A percentile compares a stretch with the other conserved stretches of the same genome.
phyloP scores from a whole-genome alignment of 1,140 invertebrate genomes.

The Plectrocnemia conspersa region DNA sequence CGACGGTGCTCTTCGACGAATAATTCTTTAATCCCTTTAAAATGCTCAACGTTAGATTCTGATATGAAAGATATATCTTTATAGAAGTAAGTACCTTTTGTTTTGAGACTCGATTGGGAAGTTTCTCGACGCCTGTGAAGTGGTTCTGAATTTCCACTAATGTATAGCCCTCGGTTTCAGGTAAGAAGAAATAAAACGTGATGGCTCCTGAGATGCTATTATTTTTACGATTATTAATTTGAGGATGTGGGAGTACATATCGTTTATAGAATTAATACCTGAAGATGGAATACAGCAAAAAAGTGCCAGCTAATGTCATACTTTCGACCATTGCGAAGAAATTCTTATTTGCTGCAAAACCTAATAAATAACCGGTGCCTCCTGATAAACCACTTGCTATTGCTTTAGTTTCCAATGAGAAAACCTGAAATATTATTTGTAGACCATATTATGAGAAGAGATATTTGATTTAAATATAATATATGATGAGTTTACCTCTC shows the following conservation, averaged over 20 bases:
- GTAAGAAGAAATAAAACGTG: conserved; percentile 53
- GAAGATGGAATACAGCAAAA: conserved; percentile 51
- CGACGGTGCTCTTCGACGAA: too few species aligned
- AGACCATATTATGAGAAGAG: too few species aligned
- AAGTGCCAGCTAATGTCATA: conserved; percentile 57
- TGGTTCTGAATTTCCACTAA: conserved; percentile 57
- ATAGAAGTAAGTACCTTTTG: not conserved
- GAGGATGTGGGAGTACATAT: not conserved
- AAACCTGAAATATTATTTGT: conserved; percentile 39
- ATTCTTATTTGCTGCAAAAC: conserved; percentile 60
- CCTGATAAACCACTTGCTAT: conserved; percentile 58
- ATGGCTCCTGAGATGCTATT: conserved; percentile 57
- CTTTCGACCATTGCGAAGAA: conserved; percentile 55
- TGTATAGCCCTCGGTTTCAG: conserved; percentile 70
- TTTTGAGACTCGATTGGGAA: conserved; percentile 28
- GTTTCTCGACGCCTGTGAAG: conserved; percentile 49
- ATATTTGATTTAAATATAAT: not conserved
- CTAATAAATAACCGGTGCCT: conserved; percentile 60
- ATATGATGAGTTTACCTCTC: conserved; percentile 54
- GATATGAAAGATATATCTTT: not conserved
- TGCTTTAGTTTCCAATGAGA: conserved; percentile 55
- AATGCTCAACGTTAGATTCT: not conserved
- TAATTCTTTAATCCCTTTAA: too few species aligned
- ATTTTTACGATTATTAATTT: not conserved
- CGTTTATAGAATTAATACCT: conserved; percentile 3